A percentile compares a stretch with the other conserved stretches of the same genome.
phyloP scores from a whole-genome alignment of 2,113 vertebrate genomes.

The Erythrolamprus reginae region DNA sequence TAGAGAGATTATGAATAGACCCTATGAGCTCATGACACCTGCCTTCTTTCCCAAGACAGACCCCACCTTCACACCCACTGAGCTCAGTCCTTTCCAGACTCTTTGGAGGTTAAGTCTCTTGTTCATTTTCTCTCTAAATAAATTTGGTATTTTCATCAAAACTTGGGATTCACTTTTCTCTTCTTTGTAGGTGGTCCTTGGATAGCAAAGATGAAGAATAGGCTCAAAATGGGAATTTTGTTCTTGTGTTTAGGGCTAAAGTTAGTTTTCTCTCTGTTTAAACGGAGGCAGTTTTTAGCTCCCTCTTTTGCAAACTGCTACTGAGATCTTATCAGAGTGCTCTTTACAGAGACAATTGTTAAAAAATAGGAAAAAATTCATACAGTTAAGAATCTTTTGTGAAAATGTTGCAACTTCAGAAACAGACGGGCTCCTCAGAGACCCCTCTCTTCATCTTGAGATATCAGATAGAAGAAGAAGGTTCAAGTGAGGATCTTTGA shows the following conservation, averaged over 20 bases:
- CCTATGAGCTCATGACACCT: neutral
- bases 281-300: neutral
- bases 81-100: neutral
- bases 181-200: neutral
- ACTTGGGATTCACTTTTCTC: neutral
- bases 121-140: neutral
- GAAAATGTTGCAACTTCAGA: neutral
- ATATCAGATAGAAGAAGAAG: neutral
- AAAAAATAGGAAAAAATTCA: neutral
- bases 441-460: neutral
- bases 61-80: neutral
- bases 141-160: neutral
- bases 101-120: neutral
- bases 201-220: neutral
- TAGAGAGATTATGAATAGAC: neutral
- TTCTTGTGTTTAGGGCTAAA: neutral
- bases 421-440: neutral
- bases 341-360: neutral
- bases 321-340: neutral
- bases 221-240: neutral
- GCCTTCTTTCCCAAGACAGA: neutral
- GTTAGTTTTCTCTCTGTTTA: neutral
- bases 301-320: neutral
- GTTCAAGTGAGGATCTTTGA: neutral
- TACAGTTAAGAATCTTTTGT: neutral